Evolutionary conservation across 2,888 invertebrate genomes (phyloP), one percentile per base, ranked within the genome.

Genomic region (Zygogramma bicolorata): DNA sequence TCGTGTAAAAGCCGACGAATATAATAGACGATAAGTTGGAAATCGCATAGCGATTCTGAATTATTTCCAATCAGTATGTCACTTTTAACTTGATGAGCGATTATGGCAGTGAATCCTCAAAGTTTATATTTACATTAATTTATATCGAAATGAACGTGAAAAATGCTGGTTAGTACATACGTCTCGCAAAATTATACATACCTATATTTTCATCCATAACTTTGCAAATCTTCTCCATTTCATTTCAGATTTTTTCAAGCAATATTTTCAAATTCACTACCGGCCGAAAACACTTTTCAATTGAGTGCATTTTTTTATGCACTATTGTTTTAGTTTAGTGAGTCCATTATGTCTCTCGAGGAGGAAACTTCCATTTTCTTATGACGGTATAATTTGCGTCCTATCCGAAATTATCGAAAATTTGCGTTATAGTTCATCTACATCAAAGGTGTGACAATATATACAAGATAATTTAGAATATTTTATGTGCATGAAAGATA

Each of bases 301-400:
- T 81, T 81, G 79, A 80, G 80, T 81, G 76, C 78, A 76, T 77
- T 77, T 77, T 75, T 79, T 76, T 75, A 69, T 69, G 18, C 77
- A 79, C 77, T 75, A 79, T 73, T n/a, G n/a, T n/a, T n/a, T n/a
- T 65, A n/a, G 10, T 65, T 46, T 70, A 71, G 59, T 79, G 82
- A 81, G 81, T 83, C 84, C 81, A 83, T 81, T 80, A 83, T 84
- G 82, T 85, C 84, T 85, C 84, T 82, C 85, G 84, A 75, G 85
- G 85, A 80, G 85, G 86, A 81, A 86, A 86, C 82, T 84, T 85
- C 85, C 86, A 86, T 78, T 84, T 86, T 79, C 85, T 84, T 81
- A 86, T 84, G 76, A 83, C 84, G 75, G 83, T 84, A 79, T 81
- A 83, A 80, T 83, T 83, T 78, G 84, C 82, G 73, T 73, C 70